Base-by-base conservation (phyloP, 2,113 vertebrate genomes). In the Tamias sibiricus region DNA sequence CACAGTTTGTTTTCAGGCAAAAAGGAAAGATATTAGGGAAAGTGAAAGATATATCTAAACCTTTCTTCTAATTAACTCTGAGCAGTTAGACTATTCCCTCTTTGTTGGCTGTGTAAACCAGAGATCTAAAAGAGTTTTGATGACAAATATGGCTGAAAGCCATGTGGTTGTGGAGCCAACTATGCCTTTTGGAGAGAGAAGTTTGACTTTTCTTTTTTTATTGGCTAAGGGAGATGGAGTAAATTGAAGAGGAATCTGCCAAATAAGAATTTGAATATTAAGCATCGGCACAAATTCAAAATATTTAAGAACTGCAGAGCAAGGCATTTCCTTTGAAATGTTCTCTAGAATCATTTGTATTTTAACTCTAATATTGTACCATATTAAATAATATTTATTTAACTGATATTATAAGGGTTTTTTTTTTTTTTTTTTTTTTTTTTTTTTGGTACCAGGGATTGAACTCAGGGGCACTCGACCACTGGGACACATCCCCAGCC, bases 191-290 rank as follows among this genome's bases (percentile, higher is more conserved):
- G 89, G 77, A 93, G 59, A 91, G 69, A 91, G 69, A 74, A 26
- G 71, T 80, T 85, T 95, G 71, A 87, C 35, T 66, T 94, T 69
- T n/a, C 35, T 66, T 94, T 69, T n/a, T 91, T 88, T 37, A 10
- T 88, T 35, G 68, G 24, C 93, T 91, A 86, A 86, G 74, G 91
- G 42, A 91, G 83, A 94, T 93, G 57, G 44, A 80, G 7, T 86
- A 80, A 96, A n/a, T 90, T 94, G 62, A 85, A 96, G 92, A 72
- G 59, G 12, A 95, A 92, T 42, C 80, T 82, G 35, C 42, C 84
- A 95, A 92, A 94, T 40, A 92, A 82, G 47, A 96, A 94, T 87
- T 88, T 95, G n/a, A 97, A 82, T 88, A 81, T 87, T 96, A 93
- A 95, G 49, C 26, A 69, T 19, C 90, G 94, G 72, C 81, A 96